These are phyloP conservation scores for Lordiphosa mommai DNA, from an alignment of 1,140 invertebrate genomes.

Conservation along the genomic window DNA sequence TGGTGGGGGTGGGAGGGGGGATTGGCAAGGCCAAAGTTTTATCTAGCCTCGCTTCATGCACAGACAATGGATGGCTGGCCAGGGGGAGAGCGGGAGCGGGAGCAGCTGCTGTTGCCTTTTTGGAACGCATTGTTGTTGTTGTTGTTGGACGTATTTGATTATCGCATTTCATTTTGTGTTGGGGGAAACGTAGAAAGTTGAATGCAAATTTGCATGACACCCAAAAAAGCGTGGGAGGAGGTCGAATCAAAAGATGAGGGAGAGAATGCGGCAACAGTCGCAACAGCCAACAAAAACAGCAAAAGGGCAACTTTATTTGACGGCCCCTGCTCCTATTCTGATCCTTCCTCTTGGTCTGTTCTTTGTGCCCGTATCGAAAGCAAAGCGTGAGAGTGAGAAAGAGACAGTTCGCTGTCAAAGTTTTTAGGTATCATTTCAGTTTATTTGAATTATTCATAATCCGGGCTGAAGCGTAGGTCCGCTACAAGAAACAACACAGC, in stretches of 20 bases:
- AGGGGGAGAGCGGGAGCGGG: not conserved
- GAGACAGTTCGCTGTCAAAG: slow-evolving; percentile 55
- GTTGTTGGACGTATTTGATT: slow-evolving; percentile 73
- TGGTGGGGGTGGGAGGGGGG: slow-evolving; percentile 23
- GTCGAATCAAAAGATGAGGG: not conserved
- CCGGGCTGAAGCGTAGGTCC: slow-evolving; percentile 49
- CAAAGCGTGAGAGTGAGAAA: not conserved
- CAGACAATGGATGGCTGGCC: slow-evolving; percentile 1
- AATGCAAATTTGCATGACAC: slow-evolving; percentile 75
- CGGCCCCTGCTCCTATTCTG: slow-evolving; percentile 11
- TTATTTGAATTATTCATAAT: slow-evolving; percentile 79
- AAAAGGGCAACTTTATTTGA: slow-evolving; percentile 54
- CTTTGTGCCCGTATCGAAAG: slow-evolving; percentile 10
- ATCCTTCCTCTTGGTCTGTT: slow-evolving; percentile 19
- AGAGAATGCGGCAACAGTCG: slow-evolving; percentile 57
- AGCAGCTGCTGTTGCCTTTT: slow-evolving; percentile 25
- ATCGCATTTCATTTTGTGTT: slow-evolving; percentile 75
- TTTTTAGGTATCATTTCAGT: slow-evolving; percentile 77
- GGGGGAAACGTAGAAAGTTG: slow-evolving; percentile 71
- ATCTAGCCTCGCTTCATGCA: slow-evolving; percentile 36
- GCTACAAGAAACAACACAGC: slow-evolving; percentile 10
- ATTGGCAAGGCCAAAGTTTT: slow-evolving; percentile 66
- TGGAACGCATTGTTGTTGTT: slow-evolving; percentile 71
- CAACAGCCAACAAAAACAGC: slow-evolving; percentile 42
- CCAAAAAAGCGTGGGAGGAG: slow-evolving; percentile 25